Evolutionary conservation across 2,113 vertebrate species (phyloP), one percentile per base, ranked within the genome.

Genomic region (Carassius carassius): DNA sequence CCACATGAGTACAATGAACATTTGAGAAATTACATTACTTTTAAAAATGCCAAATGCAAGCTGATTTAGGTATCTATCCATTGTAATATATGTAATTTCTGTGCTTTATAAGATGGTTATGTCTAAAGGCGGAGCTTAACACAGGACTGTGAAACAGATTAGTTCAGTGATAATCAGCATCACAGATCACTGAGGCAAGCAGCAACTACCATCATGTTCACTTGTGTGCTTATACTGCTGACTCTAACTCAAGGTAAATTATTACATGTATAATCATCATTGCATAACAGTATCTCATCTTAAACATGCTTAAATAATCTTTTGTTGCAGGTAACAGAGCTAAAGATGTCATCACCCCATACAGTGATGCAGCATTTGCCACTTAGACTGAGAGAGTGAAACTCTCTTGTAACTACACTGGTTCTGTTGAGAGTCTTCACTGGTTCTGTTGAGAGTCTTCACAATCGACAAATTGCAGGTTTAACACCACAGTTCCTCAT

Each of bases 401-500:
- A 60, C 60, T 85, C 13, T 82, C 78, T 67, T 87, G 86, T 80
- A 82, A 67, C 4, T 82, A 85, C 12, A 56, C 3, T 19, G 23
- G 5, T n/a, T 47, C 47, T 37, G n/a, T 19, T 23, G 16, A 85
- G 0, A 13, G 37, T 82, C 73, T 85, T 32, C 37, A 87, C 47
- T 87, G 86, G 86, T 87, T 47, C 47, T 37, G n/a, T 19, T 23
- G 16, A 85, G 0, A 13, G 37, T 82, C 73, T 85, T 32, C 37
- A 87, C 47, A 85, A 85, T 80, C 86, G 54, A 0, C 86, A 87
- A 49, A 70, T 82, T 23, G 23, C 78, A 67, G 56, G n/a, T 44
- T 72, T 32, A 5, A 67, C 58, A 5, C 75, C 75, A 67, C 65
- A 60, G 25, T 86, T 82, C 21, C 56, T 58, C n/a, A 29, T 85